Evolutionary conservation across 2,797 vertebrate species (phyloP).

Genomic region (Danio choprae): DNA sequence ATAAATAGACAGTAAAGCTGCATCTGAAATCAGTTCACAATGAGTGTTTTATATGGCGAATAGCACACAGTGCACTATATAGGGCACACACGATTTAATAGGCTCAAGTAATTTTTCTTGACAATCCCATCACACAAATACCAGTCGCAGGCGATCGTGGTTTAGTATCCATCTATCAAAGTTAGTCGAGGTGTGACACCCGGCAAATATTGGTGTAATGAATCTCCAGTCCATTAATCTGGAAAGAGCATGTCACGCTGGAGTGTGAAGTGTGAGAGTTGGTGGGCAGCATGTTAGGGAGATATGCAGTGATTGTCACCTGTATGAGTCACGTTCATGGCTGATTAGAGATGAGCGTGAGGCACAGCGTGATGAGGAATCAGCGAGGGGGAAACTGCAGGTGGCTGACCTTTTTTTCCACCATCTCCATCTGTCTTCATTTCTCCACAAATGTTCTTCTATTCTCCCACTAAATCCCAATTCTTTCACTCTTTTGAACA

Average conservation of each 20-base stretch:
- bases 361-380: slow-evolving; percentile 46
- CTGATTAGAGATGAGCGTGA: slow-evolving; percentile 46
- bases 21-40: too few species aligned
- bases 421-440: slow-evolving; percentile 57
- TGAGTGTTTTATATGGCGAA: too few species aligned
- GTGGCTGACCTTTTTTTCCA: slow-evolving; percentile 57
- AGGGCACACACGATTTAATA: neutral
- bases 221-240: slow-evolving; percentile 53
- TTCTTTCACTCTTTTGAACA: slow-evolving; percentile 48
- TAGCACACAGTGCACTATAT: too few species aligned
- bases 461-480: slow-evolving; percentile 45
- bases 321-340: slow-evolving; percentile 51
- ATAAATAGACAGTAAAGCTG: too few species aligned
- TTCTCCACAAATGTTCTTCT: slow-evolving; percentile 50
- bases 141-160: slow-evolving; percentile 14
- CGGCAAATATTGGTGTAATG: slow-evolving; percentile 44
- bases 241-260: slow-evolving; percentile 40
- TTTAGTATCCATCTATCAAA: slow-evolving; percentile 42
- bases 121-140: slow-evolving; percentile 22
- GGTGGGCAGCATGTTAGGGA: slow-evolving; percentile 8
- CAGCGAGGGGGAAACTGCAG: slow-evolving; percentile 54
- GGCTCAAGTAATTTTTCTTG: slow-evolving; percentile 28
- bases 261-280: slow-evolving; percentile 13
- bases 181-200: slow-evolving; percentile 46
- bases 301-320: slow-evolving; percentile 53